These are phyloP conservation scores for Venusia cambrica DNA, from an alignment of 2,888 invertebrate genomes.

Conservation along the genomic window DNA sequence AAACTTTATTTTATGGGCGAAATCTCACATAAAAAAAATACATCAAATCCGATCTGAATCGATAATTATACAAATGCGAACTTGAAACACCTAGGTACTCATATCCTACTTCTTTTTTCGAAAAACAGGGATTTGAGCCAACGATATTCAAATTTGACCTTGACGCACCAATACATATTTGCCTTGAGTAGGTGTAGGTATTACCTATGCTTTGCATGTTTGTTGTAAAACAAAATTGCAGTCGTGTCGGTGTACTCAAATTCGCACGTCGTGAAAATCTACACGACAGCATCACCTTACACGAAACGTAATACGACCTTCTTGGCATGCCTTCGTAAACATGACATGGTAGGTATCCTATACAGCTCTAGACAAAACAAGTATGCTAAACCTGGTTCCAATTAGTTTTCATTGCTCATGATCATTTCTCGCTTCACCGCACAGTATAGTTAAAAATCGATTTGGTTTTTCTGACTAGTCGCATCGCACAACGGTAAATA, in stretches of 20 bases:
- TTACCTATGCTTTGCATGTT: constrained; percentile 1
- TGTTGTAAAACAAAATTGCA: constrained; percentile 6
- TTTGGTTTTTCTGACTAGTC: constrained; percentile 7
- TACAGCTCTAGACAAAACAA: constrained; percentile 7
- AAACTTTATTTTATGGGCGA: too few relatives aligned
- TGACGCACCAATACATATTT: too few relatives aligned
- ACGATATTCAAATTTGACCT: too few relatives aligned
- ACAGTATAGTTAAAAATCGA: constrained; percentile 4
- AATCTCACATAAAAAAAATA: too few relatives aligned
- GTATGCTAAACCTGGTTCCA: constrained; percentile 7
- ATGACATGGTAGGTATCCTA: constrained; percentile 9
- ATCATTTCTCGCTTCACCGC: constrained; percentile 5
- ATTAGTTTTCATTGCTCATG: constrained; percentile 4
- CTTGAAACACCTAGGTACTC: too few relatives aligned
- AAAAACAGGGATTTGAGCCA: too few relatives aligned
- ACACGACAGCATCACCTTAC: constrained; percentile 33
- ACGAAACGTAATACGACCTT: constrained; percentile 9
- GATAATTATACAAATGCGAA: too few relatives aligned
- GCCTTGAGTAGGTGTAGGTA: too few relatives aligned
- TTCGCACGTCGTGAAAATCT: constrained; percentile 49
- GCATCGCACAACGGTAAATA: constrained; percentile 15
- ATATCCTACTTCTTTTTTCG: too few relatives aligned
- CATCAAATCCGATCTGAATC: too few relatives aligned
- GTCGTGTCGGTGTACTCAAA: constrained; percentile 10
- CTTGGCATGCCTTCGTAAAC: constrained; percentile 4